A percentile compares a stretch with the other conserved stretches of the same genome.
These are phyloP conservation scores for Psococerastis gibbosa DNA, from an alignment of 2,888 invertebrate genomes.

Conservation along the genomic window DNA sequence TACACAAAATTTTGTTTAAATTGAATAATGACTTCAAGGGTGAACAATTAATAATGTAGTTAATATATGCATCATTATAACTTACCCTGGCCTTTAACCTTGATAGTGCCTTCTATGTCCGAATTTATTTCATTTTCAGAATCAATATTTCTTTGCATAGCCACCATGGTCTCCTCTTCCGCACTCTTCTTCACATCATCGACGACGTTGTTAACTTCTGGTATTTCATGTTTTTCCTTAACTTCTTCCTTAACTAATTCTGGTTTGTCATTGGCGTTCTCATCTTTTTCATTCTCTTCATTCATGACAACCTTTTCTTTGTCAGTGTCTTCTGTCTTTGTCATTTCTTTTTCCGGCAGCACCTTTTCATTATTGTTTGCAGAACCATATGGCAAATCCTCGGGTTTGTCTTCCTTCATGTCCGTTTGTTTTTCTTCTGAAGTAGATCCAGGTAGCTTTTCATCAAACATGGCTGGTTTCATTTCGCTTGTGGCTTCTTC, in stretches of 20 bases:
- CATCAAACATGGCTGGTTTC: constrained; percentile 19
- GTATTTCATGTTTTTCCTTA: background rate
- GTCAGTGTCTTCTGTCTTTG: constrained; percentile 22
- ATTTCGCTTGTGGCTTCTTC: constrained; percentile 7
- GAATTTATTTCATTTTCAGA: too few relatives aligned
- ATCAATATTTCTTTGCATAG: constrained; percentile 22
- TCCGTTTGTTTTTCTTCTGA: constrained; percentile 13
- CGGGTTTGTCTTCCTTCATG: constrained; percentile 13
- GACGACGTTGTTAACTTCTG: constrained; percentile 19
- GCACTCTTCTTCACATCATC: too few relatives aligned
- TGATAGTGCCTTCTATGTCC: too few relatives aligned
- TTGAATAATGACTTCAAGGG: too few relatives aligned
- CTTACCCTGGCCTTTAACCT: constrained; percentile 7
- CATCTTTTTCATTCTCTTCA: background rate
- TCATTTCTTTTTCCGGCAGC: constrained; percentile 16
- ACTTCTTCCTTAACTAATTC: constrained; percentile 22
- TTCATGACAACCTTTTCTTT: constrained; percentile 16
- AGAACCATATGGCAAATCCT: too few relatives aligned
- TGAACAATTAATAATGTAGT: too few relatives aligned
- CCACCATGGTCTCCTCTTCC: constrained; percentile 26
- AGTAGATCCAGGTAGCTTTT: constrained; percentile 15
- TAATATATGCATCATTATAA: too few relatives aligned
- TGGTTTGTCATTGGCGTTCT: constrained; percentile 12
- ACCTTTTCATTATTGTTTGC: too few relatives aligned
- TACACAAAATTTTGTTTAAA: too few relatives aligned